These are phyloP conservation scores for Manis pentadactyla DNA, from an alignment of 2,797 vertebrate genomes.

Conservation along the genomic window DNA sequence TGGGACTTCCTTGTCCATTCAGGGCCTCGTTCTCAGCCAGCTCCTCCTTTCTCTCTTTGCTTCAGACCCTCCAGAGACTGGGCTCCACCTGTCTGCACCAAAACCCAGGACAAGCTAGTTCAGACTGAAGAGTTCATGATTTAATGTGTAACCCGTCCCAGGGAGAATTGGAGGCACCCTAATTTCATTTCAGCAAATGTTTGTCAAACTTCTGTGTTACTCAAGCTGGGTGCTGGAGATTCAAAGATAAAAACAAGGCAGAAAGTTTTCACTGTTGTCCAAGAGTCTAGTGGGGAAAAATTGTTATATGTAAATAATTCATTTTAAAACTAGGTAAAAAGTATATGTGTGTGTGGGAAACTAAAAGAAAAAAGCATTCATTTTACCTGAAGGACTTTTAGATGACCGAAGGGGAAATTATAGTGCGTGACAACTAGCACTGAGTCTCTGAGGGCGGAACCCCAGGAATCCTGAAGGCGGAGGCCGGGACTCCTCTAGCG, in stretches of 20 bases:
- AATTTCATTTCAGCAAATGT: conserved; percentile 22
- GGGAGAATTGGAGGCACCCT: neutral
- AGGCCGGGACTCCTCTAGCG: neutral
- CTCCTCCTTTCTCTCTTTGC: neutral
- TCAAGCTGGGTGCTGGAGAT: neutral
- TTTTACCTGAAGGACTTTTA: neutral
- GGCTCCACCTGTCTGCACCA: neutral
- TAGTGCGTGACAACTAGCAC: neutral
- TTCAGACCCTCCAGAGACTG: neutral
- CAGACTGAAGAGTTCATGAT: neutral
- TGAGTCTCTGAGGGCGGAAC: neutral
- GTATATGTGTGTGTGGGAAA: neutral
- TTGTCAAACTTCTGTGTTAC: neutral
- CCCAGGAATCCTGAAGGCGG: neutral
- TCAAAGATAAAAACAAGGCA: neutral
- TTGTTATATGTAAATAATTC: neutral
- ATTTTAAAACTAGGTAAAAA: conserved; percentile 1
- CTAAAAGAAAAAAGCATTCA: neutral
- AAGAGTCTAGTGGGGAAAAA: neutral
- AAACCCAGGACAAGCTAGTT: neutral
- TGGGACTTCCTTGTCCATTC: neutral
- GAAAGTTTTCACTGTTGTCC: neutral
- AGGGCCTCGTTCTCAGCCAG: neutral
- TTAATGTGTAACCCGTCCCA: neutral
- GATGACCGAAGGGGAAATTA: neutral